Conservation (phyloP, 2,113 vertebrate species). For the Eleginops maclovinus region DNA sequence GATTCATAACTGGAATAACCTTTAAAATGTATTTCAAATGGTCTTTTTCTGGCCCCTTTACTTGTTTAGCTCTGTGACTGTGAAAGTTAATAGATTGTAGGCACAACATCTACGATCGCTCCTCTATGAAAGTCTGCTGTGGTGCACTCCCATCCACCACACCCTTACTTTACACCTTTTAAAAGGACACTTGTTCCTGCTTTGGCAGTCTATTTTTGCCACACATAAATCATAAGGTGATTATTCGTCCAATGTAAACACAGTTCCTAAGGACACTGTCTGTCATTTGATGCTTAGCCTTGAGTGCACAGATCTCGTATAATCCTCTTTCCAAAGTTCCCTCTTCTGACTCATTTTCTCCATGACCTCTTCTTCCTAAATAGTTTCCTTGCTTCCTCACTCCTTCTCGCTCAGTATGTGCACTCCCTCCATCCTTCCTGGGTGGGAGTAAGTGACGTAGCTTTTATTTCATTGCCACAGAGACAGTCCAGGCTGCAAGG, state of each 20-base stretch:
- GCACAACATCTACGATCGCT: background rate
- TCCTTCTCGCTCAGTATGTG: background rate
- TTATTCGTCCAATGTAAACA: background rate
- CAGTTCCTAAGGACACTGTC: background rate
- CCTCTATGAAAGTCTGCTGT: background rate
- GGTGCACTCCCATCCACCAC: background rate
- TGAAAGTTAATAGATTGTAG: background rate
- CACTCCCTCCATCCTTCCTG: background rate
- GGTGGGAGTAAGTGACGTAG: slow-evolving; percentile 27
- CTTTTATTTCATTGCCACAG: slow-evolving; percentile 27
- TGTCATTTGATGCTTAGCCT: background rate
- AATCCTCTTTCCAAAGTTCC: background rate
- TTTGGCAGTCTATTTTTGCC: background rate
- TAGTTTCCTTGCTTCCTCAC: slow-evolving; percentile 28
- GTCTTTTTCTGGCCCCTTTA: background rate
- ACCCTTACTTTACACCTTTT: background rate
- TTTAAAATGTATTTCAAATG: too few species aligned
- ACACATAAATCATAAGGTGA: background rate
- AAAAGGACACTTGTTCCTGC: background rate
- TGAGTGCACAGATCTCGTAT: slow-evolving; percentile 5
- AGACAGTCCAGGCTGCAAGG: slow-evolving; percentile 32
- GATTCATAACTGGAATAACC: background rate
- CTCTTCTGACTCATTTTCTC: slow-evolving; percentile 38
- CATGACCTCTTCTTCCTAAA: slow-evolving; percentile 37
- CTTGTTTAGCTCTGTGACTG: background rate